Conservation (phyloP, 2,797 vertebrate genomes). For the Cephalopachus bancanus region DNA sequence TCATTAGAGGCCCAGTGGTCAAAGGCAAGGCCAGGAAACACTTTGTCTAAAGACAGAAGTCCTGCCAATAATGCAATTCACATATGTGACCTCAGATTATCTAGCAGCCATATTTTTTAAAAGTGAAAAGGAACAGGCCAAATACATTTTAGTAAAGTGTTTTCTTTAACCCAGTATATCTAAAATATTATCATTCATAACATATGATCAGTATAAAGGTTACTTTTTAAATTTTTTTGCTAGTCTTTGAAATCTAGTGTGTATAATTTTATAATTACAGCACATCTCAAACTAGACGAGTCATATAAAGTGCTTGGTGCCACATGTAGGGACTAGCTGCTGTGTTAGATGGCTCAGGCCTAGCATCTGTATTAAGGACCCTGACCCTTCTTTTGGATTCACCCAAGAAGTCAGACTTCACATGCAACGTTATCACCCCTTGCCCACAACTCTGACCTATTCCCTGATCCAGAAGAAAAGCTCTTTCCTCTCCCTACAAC, state of each 20-base stretch:
- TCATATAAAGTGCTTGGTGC: not conserved
- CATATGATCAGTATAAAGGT: not conserved
- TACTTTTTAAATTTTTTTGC: not conserved
- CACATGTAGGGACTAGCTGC: too few relatives aligned
- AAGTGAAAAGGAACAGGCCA: not conserved
- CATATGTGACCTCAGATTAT: not conserved
- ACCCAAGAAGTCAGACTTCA: not conserved
- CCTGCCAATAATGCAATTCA: not conserved
- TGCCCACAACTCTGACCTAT: not conserved
- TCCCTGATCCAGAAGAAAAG: not conserved
- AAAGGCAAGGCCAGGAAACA: not conserved
- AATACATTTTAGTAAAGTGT: not conserved
- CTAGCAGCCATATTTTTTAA: not conserved
- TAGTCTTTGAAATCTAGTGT: not conserved
- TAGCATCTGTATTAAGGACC: not conserved
- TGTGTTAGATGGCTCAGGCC: not conserved
- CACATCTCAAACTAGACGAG: not conserved
- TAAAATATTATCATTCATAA: not conserved
- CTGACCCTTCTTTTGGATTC: not conserved
- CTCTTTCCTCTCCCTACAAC: too few relatives aligned
- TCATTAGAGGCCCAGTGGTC: not conserved
- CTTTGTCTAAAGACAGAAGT: not conserved
- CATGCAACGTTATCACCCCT: not conserved
- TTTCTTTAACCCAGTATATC: not conserved
- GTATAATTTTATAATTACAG: not conserved